Percentiles rank a stretch among this genome's conserved stretches.
These are phyloP conservation scores for Brachyistius frenatus DNA, from an alignment of 2,113 vertebrate genomes.

Conservation along the genomic window DNA sequence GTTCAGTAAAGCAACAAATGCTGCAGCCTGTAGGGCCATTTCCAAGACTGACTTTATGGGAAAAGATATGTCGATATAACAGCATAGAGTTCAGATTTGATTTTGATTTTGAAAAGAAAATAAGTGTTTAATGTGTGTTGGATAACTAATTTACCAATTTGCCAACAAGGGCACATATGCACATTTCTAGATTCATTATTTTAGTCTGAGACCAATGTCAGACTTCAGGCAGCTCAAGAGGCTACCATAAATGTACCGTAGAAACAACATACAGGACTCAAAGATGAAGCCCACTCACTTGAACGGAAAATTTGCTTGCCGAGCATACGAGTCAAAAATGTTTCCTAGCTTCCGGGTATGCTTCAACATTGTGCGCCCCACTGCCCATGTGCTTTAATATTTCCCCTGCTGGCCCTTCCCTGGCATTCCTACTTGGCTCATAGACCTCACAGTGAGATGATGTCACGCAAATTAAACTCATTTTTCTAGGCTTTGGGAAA, in stretches of 20 bases:
- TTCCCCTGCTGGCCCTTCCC: neutral
- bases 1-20: slow-evolving; percentile 15
- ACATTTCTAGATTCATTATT: neutral
- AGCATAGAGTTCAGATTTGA: too few relatives aligned
- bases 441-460: neutral
- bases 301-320: too few relatives aligned
- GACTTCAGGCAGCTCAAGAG: neutral
- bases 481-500: neutral
- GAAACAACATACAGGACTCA: too few relatives aligned
- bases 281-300: too few relatives aligned
- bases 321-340: neutral
- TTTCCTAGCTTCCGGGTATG: neutral
- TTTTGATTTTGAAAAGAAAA: too few relatives aligned
- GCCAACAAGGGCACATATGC: neutral
- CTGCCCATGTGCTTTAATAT: neutral
- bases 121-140: too few relatives aligned
- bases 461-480: neutral
- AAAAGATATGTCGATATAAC: neutral
- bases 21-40: neutral
- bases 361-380: neutral
- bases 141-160: too few relatives aligned
- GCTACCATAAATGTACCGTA: neutral
- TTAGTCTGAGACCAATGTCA: neutral
- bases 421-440: neutral
- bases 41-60: neutral